Evolutionary conservation across 2,113 vertebrate species (phyloP), one percentile per base, ranked within the genome.

Genomic region (Sinocyclocheilus anshuiensis): DNA sequence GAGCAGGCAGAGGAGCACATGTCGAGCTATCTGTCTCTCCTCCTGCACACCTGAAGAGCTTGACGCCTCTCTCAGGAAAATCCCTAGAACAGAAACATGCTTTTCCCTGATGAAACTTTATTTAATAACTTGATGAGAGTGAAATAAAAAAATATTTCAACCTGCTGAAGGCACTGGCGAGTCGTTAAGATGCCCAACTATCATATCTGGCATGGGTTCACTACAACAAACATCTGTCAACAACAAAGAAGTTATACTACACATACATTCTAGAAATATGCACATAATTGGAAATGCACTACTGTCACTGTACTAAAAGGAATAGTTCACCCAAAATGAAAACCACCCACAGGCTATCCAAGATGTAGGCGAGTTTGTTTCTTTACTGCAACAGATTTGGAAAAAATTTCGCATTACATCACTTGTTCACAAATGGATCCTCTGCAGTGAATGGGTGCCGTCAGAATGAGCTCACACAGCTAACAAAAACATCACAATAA

Each of bases 1-100:
- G 87, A 99, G 96, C 50, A 99, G 94, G 92, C 97, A 98, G 20
- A 99, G 96, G 88, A 99, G 90, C 65, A 97, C 96, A 0, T 99
- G 98, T 91, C 97, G 95, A 87, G 96, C 94, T 84, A 97, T 94
- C 93, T 99, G 97, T 50, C 94, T 95, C 13, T 99, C 94, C 1
- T 94, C 97, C 91, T 95, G 96, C 75, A 91, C 94, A 87, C 96
- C 90, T 0, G 92, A 84, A n/a, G 96, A 96, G 29, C 92, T 94
- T 50, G 93, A 95, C 16, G 96, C 91, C 48, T 77, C 77, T 24
- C 76, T 33, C 39, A 86, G 53, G 57, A 65, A 10, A 63, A 48
- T 24, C 18, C 22, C 79, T 83, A 33, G 12, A 77, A 84, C 26
- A 84, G 24, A 77, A 22, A 72, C 87, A 83, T 22, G 16, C 36